These are phyloP conservation scores for Plotosus lineatus DNA, from an alignment of 2,113 vertebrate genomes.

Conservation along the genomic window DNA sequence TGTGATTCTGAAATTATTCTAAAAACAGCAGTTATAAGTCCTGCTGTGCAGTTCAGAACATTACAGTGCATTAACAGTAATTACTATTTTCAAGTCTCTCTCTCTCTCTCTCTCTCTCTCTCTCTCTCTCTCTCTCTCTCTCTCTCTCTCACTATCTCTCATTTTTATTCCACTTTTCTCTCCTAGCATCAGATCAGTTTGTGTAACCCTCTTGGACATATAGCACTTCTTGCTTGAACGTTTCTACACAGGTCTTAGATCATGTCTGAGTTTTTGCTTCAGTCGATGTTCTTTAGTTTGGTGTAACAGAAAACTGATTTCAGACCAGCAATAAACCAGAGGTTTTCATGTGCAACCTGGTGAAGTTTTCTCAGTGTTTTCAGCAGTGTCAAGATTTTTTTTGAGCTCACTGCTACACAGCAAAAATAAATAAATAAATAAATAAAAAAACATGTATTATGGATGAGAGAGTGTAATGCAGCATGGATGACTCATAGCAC, in stretches of 20 bases:
- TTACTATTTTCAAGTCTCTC: constrained; percentile 16
- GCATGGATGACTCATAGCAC: constrained; percentile 28
- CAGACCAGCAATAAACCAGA: not conserved
- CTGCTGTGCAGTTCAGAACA: not conserved
- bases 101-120: not conserved
- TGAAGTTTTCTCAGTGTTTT: not conserved
- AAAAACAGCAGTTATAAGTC: not conserved
- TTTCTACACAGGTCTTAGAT: not conserved
- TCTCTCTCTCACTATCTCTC: not conserved
- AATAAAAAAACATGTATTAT: constrained; percentile 25
- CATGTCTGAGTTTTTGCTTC: not conserved
- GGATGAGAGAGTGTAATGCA: constrained; percentile 31
- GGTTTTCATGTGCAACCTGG: not conserved
- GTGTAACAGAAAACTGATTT: not conserved
- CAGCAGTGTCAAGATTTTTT: not conserved
- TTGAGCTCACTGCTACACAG: not conserved
- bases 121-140: not conserved
- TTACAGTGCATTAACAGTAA: constrained; percentile 25
- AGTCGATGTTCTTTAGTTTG: not conserved
- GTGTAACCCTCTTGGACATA: not conserved
- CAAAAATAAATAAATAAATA: constrained; percentile 1
- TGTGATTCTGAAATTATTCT: constrained; percentile 5
- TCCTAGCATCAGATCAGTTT: not conserved
- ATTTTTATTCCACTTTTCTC: not conserved
- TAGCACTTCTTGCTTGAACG: not conserved